These are phyloP conservation scores for Nomada flava DNA, from an alignment of 2,888 invertebrate species.

Conservation along the genomic window DNA sequence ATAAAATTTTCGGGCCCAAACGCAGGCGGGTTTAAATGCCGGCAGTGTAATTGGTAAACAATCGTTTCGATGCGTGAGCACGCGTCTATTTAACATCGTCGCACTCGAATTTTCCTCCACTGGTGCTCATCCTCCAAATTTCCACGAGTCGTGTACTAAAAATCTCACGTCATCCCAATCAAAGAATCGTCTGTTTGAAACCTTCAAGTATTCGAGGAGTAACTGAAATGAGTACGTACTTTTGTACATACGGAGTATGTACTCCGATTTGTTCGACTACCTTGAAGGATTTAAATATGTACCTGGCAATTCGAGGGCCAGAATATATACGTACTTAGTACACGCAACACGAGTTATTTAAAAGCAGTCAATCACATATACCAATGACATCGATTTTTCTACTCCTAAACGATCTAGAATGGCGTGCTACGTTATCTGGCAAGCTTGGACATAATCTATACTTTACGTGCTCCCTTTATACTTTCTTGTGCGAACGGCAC, in stretches of 20 bases:
- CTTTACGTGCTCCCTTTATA: background rate
- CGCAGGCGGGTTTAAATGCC: slow-evolving; percentile 29
- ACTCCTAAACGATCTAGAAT: too few species aligned
- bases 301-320: background rate
- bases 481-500: background rate
- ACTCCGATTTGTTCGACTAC: background rate
- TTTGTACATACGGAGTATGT: too few species aligned
- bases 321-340: background rate
- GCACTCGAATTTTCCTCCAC: slow-evolving; percentile 17
- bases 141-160: slow-evolving; percentile 14
- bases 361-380: too few species aligned
- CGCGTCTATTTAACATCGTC: slow-evolving; percentile 23
- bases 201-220: too few species aligned
- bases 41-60: slow-evolving; percentile 25
- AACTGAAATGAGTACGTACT: background rate
- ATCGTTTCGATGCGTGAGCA: slow-evolving; percentile 25
- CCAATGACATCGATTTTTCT: too few species aligned
- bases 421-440: too few species aligned
- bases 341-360: too few species aligned
- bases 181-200: background rate
- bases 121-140: slow-evolving; percentile 6
- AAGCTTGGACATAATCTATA: background rate
- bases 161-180: background rate
- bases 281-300: background rate
- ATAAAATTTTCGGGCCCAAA: slow-evolving; percentile 11